Percentiles rank a stretch among this genome's conserved stretches.
Evolutionary conservation across 2,113 vertebrate species (phyloP).

Genomic region (Carlito syrichta): DNA sequence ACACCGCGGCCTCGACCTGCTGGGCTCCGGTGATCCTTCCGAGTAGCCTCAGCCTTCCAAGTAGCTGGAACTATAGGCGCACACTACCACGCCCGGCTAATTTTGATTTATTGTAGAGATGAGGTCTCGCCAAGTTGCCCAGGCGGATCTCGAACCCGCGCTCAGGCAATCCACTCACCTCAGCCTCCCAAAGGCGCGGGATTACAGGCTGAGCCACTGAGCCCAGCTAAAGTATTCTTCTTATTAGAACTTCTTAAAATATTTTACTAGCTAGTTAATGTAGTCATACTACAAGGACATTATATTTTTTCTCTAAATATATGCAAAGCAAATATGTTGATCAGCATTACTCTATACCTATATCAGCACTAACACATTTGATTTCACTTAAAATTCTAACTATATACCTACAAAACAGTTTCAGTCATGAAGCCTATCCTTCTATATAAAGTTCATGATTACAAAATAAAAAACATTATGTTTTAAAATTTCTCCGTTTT

Average conservation of each 20-base stretch:
- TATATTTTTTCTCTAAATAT: slow-evolving; percentile 10
- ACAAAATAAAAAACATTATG: slow-evolving; percentile 24
- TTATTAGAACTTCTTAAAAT: not conserved
- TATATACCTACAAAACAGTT: slow-evolving; percentile 33
- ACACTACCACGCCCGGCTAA: too few species aligned
- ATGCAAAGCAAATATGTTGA: not conserved
- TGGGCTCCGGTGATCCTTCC: too few species aligned
- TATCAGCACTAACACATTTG: not conserved
- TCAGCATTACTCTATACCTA: not conserved
- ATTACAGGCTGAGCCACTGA: too few species aligned
- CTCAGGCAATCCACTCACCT: too few species aligned
- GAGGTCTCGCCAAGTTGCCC: too few species aligned
- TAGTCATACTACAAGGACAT: not conserved
- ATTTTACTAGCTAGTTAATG: slow-evolving; percentile 19
- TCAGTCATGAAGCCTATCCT: not conserved
- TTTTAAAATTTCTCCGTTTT: slow-evolving; percentile 16
- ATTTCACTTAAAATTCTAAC: slow-evolving; percentile 39
- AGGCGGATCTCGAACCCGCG: too few species aligned
- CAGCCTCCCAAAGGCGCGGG: too few species aligned
- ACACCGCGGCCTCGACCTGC: too few species aligned
- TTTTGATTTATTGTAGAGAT: too few species aligned
- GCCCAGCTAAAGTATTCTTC: slow-evolving; percentile 8
- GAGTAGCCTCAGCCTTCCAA: too few species aligned
- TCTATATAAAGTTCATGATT: slow-evolving; percentile 11
- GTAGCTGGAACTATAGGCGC: too few species aligned